A percentile compares a stretch with the other conserved stretches of the same genome.
Evolutionary conservation across 2,888 invertebrate genomes (phyloP).

Genomic region (Lagria hirta): DNA sequence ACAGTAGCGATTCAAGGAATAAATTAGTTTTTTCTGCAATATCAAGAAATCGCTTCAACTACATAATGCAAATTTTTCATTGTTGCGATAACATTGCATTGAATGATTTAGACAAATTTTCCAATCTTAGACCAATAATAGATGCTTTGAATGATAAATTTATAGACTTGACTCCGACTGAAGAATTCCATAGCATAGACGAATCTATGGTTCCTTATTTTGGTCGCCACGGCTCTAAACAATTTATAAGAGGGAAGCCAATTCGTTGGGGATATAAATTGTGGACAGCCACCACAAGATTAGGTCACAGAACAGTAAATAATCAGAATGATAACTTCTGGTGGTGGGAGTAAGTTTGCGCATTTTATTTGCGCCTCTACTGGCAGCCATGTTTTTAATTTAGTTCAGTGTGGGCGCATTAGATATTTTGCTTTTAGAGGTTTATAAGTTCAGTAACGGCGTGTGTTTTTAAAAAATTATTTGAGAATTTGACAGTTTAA

Average conservation of each 20-base stretch:
- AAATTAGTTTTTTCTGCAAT: neutral
- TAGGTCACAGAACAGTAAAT: too few relatives aligned
- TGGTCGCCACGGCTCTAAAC: neutral
- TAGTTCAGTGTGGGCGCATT: too few relatives aligned
- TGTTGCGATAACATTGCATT: neutral
- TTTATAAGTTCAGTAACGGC: too few relatives aligned
- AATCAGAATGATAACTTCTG: too few relatives aligned
- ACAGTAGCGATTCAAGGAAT: neutral
- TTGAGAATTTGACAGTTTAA: too few relatives aligned
- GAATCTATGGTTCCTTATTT: neutral
- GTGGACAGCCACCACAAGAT: neutral
- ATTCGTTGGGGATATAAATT: neutral
- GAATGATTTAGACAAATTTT: neutral
- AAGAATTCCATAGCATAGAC: neutral
- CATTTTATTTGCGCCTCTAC: too few relatives aligned
- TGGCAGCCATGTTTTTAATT: too few relatives aligned
- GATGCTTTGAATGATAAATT: neutral
- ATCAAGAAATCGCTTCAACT: constrained; percentile 1
- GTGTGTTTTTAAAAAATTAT: too few relatives aligned
- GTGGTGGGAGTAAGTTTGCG: too few relatives aligned
- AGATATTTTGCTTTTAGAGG: too few relatives aligned
- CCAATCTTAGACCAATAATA: neutral
- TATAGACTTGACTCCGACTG: neutral
- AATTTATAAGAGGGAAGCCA: neutral
- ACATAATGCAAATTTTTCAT: constrained; percentile 1